Evolutionary conservation across 2,113 vertebrate genomes (phyloP).

Genomic region (Telmatochromis brachygnathus): DNA sequence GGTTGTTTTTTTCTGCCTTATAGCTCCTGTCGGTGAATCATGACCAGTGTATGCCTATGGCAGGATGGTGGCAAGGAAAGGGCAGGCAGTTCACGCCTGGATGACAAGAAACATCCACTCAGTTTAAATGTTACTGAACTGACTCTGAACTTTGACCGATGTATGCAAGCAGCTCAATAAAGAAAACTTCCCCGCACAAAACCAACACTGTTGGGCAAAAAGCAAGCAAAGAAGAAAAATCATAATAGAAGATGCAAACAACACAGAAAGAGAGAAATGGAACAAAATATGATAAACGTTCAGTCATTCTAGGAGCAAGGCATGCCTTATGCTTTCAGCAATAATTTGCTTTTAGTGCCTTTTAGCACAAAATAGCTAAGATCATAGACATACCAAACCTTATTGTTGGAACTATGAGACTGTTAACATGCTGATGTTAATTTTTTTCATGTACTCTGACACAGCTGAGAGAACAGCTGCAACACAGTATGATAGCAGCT

Average conservation of each 20-base stretch:
- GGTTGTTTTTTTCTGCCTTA: neutral
- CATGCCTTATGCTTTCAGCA: neutral
- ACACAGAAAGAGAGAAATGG: neutral
- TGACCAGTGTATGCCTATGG: neutral
- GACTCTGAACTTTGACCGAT: constrained; percentile 10
- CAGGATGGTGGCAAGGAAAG: neutral
- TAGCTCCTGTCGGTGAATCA: neutral
- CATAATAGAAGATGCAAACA: neutral
- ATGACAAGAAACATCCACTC: constrained; percentile 8
- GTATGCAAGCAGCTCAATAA: neutral
- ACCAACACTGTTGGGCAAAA: neutral
- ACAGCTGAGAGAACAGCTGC: neutral
- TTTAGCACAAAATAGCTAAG: neutral
- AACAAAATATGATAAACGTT: neutral
- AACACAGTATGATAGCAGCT: neutral
- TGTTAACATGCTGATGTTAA: neutral
- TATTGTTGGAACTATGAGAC: neutral
- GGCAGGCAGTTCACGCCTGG: neutral
- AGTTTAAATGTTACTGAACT: neutral
- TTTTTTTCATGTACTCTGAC: neutral
- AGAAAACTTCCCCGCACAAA: neutral
- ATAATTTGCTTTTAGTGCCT: neutral
- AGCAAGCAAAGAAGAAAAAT: neutral
- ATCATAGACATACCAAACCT: neutral
- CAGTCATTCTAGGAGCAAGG: neutral